Percentiles rank a stretch among this genome's conserved stretches.
Evolutionary conservation across 2,113 vertebrate species (phyloP).

Genomic region (Pycnonotus jocosus): DNA sequence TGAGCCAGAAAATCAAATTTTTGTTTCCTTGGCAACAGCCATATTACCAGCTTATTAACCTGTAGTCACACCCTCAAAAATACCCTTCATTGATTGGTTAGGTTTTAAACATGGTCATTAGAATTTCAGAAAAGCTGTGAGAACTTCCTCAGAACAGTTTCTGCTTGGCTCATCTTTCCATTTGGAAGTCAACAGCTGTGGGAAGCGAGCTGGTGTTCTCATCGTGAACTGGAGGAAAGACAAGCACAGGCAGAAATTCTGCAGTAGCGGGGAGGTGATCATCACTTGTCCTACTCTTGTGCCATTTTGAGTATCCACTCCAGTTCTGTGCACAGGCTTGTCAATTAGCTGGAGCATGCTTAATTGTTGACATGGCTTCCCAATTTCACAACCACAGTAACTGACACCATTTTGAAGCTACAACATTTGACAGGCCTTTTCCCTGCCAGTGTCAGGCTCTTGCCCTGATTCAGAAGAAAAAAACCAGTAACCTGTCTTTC

Average conservation of each 20-base stretch:
- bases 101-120: neutral
- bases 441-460: neutral
- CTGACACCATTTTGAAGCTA: neutral
- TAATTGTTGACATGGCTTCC: neutral
- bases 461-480: neutral
- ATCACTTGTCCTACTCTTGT: neutral
- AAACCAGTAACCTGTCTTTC: neutral
- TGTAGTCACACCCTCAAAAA: neutral
- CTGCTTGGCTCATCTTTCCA: neutral
- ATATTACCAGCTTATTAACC: neutral
- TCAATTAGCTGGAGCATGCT: neutral
- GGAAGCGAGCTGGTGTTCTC: neutral
- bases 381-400: neutral
- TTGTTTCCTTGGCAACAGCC: neutral
- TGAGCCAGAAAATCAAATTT: neutral
- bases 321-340: neutral
- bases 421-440: neutral
- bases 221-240: neutral
- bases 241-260: neutral
- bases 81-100: neutral
- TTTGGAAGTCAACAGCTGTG: neutral
- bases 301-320: neutral
- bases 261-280: neutral
- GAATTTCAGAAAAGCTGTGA: neutral
- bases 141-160: neutral